These are phyloP conservation scores for Dendrophyllia cribrosa DNA, from an alignment of 64 coral and sea anemone genomes.

Conservation along the genomic window DNA sequence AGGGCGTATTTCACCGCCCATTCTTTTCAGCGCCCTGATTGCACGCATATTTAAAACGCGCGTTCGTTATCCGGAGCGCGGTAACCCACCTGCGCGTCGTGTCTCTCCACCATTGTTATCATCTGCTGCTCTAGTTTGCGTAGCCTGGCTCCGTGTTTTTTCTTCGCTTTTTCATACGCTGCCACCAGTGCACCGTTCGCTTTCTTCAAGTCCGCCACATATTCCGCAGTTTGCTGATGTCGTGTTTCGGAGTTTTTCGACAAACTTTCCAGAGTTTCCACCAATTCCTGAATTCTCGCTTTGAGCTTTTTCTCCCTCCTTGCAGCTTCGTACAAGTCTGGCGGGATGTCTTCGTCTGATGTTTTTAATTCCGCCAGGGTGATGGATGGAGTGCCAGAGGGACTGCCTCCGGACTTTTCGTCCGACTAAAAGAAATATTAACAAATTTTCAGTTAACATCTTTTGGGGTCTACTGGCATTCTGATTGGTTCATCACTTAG, in stretches of 20 bases:
- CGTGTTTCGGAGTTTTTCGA: constrained; percentile 93
- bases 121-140: constrained; percentile 95
- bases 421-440: constrained; percentile 30
- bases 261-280: constrained; percentile 87
- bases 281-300: constrained; percentile 87
- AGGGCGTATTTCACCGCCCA: no score
- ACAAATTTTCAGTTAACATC: not conserved
- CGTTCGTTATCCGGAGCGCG: no score
- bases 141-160: constrained; percentile 88
- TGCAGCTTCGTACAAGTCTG: constrained; percentile 85
- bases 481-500: no score
- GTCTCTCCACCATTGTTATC: constrained; percentile 97
- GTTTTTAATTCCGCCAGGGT: constrained; percentile 82
- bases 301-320: constrained; percentile 89
- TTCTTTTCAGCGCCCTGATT: no score
- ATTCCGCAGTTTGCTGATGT: constrained; percentile 95
- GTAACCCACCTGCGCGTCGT: constrained; percentile 89
- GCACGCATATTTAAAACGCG: no score
- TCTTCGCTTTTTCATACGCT: constrained; percentile 98
- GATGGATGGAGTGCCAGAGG: constrained; percentile 84
- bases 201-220: constrained; percentile 93
- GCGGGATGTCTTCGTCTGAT: constrained; percentile 82
- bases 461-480: no score
- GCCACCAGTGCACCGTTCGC: constrained; percentile 97
- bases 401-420: constrained; percentile 79